These are phyloP conservation scores for Gnatocerus cornutus DNA, from an alignment of 2,888 invertebrate genomes.

Conservation along the genomic window DNA sequence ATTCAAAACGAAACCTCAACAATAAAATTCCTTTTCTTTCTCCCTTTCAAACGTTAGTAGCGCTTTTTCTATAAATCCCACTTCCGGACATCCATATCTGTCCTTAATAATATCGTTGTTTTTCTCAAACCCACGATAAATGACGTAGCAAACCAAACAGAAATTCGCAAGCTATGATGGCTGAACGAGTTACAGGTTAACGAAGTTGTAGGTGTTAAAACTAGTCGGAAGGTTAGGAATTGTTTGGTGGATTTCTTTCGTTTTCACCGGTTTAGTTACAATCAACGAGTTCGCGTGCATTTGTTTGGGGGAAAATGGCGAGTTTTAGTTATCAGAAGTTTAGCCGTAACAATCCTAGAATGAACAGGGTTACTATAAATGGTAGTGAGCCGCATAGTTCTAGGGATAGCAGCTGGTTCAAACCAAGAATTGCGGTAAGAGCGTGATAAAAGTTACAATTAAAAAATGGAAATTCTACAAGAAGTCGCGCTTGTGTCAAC, in stretches of 20 bases:
- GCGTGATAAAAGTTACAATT: neutral
- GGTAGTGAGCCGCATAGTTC: constrained; percentile 44
- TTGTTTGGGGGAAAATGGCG: constrained; percentile 50
- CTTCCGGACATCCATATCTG: neutral
- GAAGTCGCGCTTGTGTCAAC: no score
- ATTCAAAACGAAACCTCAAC: no score
- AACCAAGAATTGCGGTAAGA: neutral
- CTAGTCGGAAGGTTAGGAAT: constrained; percentile 52
- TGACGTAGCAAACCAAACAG: constrained; percentile 25
- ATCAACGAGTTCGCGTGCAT: constrained; percentile 12
- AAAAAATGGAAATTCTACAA: no score
- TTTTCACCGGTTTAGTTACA: constrained; percentile 37
- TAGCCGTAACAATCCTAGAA: constrained; percentile 46
- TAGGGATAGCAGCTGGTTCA: neutral
- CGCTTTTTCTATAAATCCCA: neutral
- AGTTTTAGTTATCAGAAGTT: constrained; percentile 52
- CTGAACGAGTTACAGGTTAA: constrained; percentile 28
- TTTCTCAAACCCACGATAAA: constrained; percentile 30
- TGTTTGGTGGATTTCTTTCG: constrained; percentile 49
- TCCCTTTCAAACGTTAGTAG: no score
- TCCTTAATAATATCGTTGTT: constrained; percentile 5
- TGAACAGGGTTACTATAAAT: constrained; percentile 49
- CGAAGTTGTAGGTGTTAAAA: constrained; percentile 56
- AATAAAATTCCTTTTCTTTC: no score
- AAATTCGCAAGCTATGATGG: constrained; percentile 11